Conservation (phyloP, 2,888 invertebrate genomes). For the Teleiodes luculella region DNA sequence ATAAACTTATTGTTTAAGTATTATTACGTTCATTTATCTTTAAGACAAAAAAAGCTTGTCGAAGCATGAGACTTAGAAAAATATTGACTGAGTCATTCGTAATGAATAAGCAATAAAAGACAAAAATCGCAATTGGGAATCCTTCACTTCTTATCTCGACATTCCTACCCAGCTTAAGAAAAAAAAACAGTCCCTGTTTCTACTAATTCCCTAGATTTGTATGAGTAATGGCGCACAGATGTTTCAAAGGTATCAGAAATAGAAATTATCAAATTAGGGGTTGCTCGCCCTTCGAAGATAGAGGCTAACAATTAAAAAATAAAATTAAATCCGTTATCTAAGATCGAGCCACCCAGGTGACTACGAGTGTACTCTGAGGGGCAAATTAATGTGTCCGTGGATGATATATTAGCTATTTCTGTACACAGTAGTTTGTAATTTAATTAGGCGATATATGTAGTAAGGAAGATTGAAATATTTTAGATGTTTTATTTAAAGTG, state of each 20-base stretch:
- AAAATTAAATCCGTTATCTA: constrained; percentile 54
- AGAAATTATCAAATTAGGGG: constrained; percentile 59
- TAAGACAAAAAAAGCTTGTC: too few species aligned
- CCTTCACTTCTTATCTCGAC: constrained; percentile 7
- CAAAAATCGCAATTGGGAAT: too few species aligned
- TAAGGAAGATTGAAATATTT: too few species aligned
- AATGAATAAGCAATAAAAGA: too few species aligned
- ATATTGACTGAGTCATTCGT: too few species aligned
- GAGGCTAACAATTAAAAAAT: constrained; percentile 62
- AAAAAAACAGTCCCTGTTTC: constrained; percentile 30
- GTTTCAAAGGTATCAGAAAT: constrained; percentile 60
- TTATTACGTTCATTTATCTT: too few species aligned
- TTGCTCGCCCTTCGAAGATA: constrained; percentile 51
- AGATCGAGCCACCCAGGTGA: constrained; percentile 65
- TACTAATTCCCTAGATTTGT: constrained; percentile 47
- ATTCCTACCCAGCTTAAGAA: constrained; percentile 25
- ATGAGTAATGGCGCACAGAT: constrained; percentile 67
- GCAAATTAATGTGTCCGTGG: constrained; percentile 8
- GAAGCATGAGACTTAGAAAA: too few species aligned
- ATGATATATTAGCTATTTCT: not conserved
- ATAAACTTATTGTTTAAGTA: too few species aligned
- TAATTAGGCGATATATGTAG: too few species aligned
- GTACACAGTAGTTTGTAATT: not conserved
- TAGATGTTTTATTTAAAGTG: too few species aligned
- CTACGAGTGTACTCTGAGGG: not conserved